phyloP scores from a whole-genome alignment of 2,888 invertebrate species.

The Platycheirus rosarum region DNA sequence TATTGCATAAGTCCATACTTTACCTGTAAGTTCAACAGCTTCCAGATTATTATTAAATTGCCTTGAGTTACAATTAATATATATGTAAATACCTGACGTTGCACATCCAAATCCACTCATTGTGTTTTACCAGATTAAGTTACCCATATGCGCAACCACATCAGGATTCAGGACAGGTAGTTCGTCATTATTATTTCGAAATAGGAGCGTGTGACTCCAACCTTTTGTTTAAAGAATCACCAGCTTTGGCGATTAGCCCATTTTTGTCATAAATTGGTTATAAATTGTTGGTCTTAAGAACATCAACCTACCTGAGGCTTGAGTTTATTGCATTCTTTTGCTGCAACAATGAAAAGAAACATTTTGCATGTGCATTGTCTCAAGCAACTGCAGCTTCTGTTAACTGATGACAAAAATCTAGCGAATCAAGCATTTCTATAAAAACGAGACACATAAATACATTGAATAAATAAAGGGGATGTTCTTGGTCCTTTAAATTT shows the following conservation, averaged over 20 bases:
- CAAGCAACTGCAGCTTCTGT: constrained; percentile 58
- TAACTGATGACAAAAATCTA: constrained; percentile 34
- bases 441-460: constrained; percentile 7
- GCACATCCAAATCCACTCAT: too few species aligned
- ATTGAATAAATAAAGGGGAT: neutral
- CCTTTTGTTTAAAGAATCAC: constrained; percentile 17
- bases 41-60: too few species aligned
- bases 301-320: constrained; percentile 23
- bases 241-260: constrained; percentile 25
- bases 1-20: too few species aligned
- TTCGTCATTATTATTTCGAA: neutral
- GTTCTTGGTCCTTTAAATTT: constrained; percentile 5
- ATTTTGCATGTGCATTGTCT: constrained; percentile 56
- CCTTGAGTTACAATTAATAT: too few species aligned
- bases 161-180: neutral
- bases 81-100: too few species aligned
- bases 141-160: constrained; percentile 15
- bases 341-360: constrained; percentile 30
- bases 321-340: constrained; percentile 30
- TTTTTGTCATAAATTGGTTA: constrained; percentile 41
- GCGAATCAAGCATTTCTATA: constrained; percentile 45
- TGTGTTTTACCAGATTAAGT: too few species aligned
- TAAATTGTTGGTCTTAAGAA: constrained; percentile 3
- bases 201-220: constrained; percentile 36
- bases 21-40: too few species aligned